A percentile compares a stretch with the other conserved stretches of the same genome.
Conservation (phyloP, 2,888 invertebrate genomes). For the Drosophila mimetica region DNA sequence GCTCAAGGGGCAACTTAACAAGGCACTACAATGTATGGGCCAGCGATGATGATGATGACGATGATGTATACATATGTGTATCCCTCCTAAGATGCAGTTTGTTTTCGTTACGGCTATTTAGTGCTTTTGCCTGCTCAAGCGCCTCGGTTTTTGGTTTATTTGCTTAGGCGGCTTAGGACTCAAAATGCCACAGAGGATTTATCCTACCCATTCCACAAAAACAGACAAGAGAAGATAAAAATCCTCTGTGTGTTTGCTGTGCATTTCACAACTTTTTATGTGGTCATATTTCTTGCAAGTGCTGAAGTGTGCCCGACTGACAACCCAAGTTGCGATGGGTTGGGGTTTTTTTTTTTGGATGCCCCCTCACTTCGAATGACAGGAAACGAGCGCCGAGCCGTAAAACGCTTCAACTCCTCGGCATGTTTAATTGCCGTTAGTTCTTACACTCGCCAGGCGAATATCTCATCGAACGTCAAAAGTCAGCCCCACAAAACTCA, state of each 20-base stretch:
- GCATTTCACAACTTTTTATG: slow-evolving; percentile 69
- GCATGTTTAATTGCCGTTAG: slow-evolving; percentile 47
- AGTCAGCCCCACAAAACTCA: slow-evolving; percentile 24
- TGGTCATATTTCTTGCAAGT: slow-evolving; percentile 72
- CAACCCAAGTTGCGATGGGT: slow-evolving; percentile 2
- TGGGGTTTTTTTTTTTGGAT: neutral
- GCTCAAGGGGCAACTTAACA: slow-evolving; percentile 40
- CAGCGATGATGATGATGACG: slow-evolving; percentile 26
- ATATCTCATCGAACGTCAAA: slow-evolving; percentile 29
- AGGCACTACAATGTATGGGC: slow-evolving; percentile 43
- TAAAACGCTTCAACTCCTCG: slow-evolving; percentile 58
- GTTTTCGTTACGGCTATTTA: slow-evolving; percentile 75
- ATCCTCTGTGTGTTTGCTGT: slow-evolving; percentile 36
- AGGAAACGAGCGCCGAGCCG: slow-evolving; percentile 54
- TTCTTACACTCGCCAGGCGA: slow-evolving; percentile 31
- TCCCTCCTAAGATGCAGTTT: slow-evolving; percentile 35
- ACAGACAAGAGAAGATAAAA: slow-evolving; percentile 1
- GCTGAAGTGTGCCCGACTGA: slow-evolving; percentile 58
- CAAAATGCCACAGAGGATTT: slow-evolving; percentile 19
- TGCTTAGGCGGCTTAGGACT: slow-evolving; percentile 65
- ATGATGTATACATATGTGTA: slow-evolving; percentile 3
- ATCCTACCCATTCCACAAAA: slow-evolving; percentile 9
- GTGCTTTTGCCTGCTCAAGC: slow-evolving; percentile 53
- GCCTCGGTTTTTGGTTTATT: slow-evolving; percentile 59
- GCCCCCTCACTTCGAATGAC: slow-evolving; percentile 22